Conservation (phyloP, 2,888 invertebrate genomes). For the Nomada ruficornis region DNA sequence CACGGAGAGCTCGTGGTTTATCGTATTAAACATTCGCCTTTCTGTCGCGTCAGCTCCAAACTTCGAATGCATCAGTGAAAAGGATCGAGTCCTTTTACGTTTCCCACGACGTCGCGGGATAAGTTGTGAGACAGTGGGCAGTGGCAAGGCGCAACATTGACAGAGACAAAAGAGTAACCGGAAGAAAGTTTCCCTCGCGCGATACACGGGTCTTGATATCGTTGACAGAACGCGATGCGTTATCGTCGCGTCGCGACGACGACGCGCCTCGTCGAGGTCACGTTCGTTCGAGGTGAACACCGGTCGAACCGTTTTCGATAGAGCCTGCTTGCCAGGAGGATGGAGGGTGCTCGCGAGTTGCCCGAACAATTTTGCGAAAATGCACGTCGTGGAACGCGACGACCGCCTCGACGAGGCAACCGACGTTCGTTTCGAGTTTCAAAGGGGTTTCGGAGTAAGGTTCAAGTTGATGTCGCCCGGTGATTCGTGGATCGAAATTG, state of each 20-base stretch:
- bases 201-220: background rate
- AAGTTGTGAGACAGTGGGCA: conserved; percentile 1
- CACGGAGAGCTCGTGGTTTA: background rate
- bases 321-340: conserved; percentile 23
- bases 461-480: conserved; percentile 43
- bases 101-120: background rate
- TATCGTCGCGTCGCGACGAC: conserved; percentile 27
- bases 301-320: background rate
- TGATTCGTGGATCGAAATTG: conserved; percentile 45
- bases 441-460: conserved; percentile 33
- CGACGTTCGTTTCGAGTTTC: conserved; percentile 41
- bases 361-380: conserved; percentile 38
- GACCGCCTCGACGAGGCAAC: conserved; percentile 40
- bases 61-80: background rate
- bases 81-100: background rate
- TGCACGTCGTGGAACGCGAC: conserved; percentile 53
- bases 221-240: conserved; percentile 42
- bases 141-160: background rate
- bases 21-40: background rate
- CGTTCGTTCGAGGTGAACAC: background rate
- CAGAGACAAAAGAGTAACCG: background rate
- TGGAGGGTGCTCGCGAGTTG: conserved; percentile 36
- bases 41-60: background rate
- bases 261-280: conserved; percentile 13
- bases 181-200: background rate